Evolutionary conservation across 2,113 vertebrate genomes (phyloP).

Genomic region (Columbina picui): DNA sequence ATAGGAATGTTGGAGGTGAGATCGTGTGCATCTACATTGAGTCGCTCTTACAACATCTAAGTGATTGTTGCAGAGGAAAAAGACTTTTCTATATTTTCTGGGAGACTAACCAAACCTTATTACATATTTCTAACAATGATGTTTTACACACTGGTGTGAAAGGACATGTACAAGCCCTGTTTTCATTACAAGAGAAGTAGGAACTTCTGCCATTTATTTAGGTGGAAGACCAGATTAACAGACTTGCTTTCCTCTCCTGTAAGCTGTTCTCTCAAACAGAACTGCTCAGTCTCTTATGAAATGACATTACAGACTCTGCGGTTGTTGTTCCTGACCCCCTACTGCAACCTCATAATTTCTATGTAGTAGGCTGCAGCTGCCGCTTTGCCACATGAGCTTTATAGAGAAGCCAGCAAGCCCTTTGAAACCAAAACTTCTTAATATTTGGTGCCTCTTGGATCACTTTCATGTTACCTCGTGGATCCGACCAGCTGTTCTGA

Average conservation of each 20-base stretch:
- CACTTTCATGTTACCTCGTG: constrained; percentile 3
- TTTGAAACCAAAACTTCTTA: constrained; percentile 61
- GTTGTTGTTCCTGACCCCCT: not conserved
- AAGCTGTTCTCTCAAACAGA: not conserved
- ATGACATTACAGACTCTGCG: not conserved
- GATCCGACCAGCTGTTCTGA: constrained; percentile 19
- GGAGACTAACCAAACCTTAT: not conserved
- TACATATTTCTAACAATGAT: not conserved
- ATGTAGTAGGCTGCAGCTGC: constrained; percentile 37
- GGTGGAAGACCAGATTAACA: not conserved
- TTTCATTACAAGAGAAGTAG: not conserved
- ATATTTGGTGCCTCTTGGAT: constrained; percentile 30
- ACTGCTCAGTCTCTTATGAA: not conserved
- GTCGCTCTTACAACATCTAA: not conserved
- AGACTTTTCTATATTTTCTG: not conserved
- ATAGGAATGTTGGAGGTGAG: not conserved
- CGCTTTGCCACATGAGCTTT: constrained; percentile 6
- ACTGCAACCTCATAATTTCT: not conserved
- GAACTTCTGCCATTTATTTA: not conserved
- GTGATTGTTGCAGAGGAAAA: not conserved
- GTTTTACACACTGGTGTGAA: not conserved
- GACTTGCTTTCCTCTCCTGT: not conserved
- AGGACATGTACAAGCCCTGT: not conserved
- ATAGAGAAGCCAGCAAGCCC: constrained; percentile 5
- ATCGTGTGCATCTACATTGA: fast-evolving